Evolutionary conservation across 2,113 vertebrate genomes (phyloP).

Genomic region (Labeo rohita): DNA sequence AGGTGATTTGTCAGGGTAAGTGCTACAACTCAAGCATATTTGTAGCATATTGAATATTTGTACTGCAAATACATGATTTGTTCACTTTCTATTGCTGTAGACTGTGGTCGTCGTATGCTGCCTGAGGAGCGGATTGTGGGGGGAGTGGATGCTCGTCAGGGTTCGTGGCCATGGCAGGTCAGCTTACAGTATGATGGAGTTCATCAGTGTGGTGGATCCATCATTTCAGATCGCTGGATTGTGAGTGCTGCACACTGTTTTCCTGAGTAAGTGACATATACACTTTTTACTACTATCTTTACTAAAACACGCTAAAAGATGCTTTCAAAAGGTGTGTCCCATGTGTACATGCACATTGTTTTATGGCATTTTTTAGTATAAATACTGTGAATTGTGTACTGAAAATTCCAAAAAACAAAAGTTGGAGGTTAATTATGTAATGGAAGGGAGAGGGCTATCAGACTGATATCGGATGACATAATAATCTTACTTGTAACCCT

Average conservation of each 20-base stretch:
- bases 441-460: too few relatives aligned
- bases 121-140: conserved; percentile 87
- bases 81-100: conserved; percentile 59
- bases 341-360: too few relatives aligned
- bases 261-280: conserved; percentile 79
- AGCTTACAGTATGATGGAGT: conserved; percentile 85
- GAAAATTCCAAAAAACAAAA: too few relatives aligned
- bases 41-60: background rate
- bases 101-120: conserved; percentile 85
- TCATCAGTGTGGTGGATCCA: conserved; percentile 87
- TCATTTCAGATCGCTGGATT: conserved; percentile 88
- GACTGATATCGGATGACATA: background rate
- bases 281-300: background rate
- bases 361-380: too few relatives aligned
- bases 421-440: too few relatives aligned
- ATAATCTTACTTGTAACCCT: too few relatives aligned
- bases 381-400: too few relatives aligned
- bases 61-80: background rate
- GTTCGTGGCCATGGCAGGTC: conserved; percentile 91
- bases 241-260: conserved; percentile 90
- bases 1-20: conserved; percentile 79
- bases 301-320: background rate
- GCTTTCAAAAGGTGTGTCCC: background rate
- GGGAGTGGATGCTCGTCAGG: conserved; percentile 82
- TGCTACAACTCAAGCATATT: background rate